Evolutionary conservation across 2,113 vertebrate species (phyloP), one percentile per base, ranked within the genome.

Genomic region (Ornithorhynchus anatinus): DNA sequence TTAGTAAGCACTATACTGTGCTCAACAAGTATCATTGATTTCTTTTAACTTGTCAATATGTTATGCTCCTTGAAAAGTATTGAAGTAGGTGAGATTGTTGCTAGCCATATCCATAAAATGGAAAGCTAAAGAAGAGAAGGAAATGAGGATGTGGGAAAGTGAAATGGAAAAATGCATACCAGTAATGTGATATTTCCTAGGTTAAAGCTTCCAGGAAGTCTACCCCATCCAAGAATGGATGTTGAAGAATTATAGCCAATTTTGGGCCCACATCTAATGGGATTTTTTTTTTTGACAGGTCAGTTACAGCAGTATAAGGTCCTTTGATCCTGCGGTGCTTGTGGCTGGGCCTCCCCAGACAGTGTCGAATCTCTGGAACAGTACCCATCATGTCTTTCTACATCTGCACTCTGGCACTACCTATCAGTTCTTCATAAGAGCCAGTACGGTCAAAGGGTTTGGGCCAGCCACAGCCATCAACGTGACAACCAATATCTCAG

Each of bases 401-500:
- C 96, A 96, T 84, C 91, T 99, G 11, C 95, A 99, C 70, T 97
- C 98, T 0, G 98, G 98, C 1, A 99, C 98, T 43, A 99, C 96
- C 1, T 99, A 99, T 89, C 96, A 97, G 86, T 96, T 99, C 77
- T 92, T 95, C 22, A 95, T 99, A 87, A 93, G 96, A 27, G 98
- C 97, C 25, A 97, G 97, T 72, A 99, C 98, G 1, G 59, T 96
- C 65, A 99, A 99, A 82, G 98, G 98, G 4, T 99, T 97, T 35
- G 98, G 98, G 2, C 94, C 94, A 29, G 94, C 96, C 6, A 95
- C 94, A 19, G 94, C 94, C 0, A 93, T 99, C 83, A 99, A 99
- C 2, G 94, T 99, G 54, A 97, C 97, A 14, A 99, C 98, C 40
- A 99, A 99, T 76, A 99, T 99, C 72, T 99, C 98, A 86, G 98